phyloP scores from a whole-genome alignment of 2,113 vertebrate genomes.

The Hiodon tergisus region DNA sequence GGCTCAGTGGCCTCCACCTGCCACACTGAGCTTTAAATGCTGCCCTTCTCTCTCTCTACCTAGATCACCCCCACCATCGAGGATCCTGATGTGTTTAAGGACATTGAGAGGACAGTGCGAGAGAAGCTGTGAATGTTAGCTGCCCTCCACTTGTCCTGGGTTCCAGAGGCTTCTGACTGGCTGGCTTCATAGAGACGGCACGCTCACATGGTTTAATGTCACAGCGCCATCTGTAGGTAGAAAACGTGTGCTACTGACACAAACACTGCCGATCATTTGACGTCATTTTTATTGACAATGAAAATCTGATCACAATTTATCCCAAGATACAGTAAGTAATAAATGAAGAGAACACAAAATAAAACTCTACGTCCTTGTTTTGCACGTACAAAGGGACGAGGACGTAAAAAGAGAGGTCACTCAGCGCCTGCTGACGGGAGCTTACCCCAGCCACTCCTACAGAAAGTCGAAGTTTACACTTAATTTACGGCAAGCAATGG shows the following conservation, averaged over 20 bases:
- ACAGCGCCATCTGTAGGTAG: no score
- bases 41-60: slow-evolving; percentile 22
- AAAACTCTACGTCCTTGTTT: slow-evolving; percentile 48
- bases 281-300: slow-evolving; percentile 84
- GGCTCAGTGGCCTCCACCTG: background rate
- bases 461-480: slow-evolving; percentile 77
- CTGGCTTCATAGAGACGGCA: background rate
- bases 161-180: background rate
- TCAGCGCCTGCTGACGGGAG: slow-evolving; percentile 59
- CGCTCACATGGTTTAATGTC: no score
- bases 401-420: slow-evolving; percentile 65
- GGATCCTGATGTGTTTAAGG: slow-evolving; percentile 77
- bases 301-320: slow-evolving; percentile 85
- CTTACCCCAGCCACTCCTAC: slow-evolving; percentile 44
- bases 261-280: slow-evolving; percentile 32
- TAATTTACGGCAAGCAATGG: slow-evolving; percentile 87
- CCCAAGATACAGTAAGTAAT: slow-evolving; percentile 84
- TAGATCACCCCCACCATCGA: slow-evolving; percentile 89
- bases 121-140: slow-evolving; percentile 9
- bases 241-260: no score
- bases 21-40: background rate
- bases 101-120: slow-evolving; percentile 72
- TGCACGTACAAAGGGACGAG: slow-evolving; percentile 80
- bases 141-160: background rate
- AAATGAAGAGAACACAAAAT: slow-evolving; percentile 69